Evolutionary conservation across 2,113 vertebrate genomes (phyloP), one percentile per base, ranked within the genome.

Genomic region (Caloenas nicobarica): DNA sequence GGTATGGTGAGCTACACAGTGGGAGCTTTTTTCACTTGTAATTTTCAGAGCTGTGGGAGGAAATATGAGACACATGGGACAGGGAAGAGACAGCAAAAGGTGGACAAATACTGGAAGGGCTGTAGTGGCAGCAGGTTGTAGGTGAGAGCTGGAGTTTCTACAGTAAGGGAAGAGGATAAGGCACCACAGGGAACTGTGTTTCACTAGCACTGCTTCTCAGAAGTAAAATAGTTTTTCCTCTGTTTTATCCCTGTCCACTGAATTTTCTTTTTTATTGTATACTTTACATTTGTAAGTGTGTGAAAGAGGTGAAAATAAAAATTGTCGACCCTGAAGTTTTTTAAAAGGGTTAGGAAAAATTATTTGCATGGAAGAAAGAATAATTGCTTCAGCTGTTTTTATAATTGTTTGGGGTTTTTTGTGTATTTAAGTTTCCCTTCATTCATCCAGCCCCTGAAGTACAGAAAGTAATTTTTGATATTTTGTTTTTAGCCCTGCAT

Each of bases 31-130:
- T 53, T 44, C 34, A 50, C 2, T 56, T 76, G 24, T 31, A 64
- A 22, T 68, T 21, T n/a, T 85, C 7, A 16, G 13, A 44, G 9
- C 6, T 36, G 2, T 12, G 5, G 10, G 13, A 70, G 11, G 17
- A 88, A 72, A 53, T 22, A 28, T 2, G 21, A 10, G 26, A 26
- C 29, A 31, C 0, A 0, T 29, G 8, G 10, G 14, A 15, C 17
- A 51, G 16, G 17, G n/a, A 50, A 50, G 26, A 12, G 22, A 50
- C 29, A 22, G 16, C 19, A 25, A 58, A 88, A 72, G 54, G 18
- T 48, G 8, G 5, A 38, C 2, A 57, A 42, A 65, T 46, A 68
- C 14, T 17, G 10, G 21, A 54, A 40, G 0, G 3, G 2, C 7
- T 73, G 13, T 21, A 57, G 21, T 25, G 24, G 13, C 13, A 48